A percentile compares a stretch with the other conserved stretches of the same genome.
phyloP scores from a whole-genome alignment of 2,888 invertebrate genomes.

The Epinotia bilunana region DNA sequence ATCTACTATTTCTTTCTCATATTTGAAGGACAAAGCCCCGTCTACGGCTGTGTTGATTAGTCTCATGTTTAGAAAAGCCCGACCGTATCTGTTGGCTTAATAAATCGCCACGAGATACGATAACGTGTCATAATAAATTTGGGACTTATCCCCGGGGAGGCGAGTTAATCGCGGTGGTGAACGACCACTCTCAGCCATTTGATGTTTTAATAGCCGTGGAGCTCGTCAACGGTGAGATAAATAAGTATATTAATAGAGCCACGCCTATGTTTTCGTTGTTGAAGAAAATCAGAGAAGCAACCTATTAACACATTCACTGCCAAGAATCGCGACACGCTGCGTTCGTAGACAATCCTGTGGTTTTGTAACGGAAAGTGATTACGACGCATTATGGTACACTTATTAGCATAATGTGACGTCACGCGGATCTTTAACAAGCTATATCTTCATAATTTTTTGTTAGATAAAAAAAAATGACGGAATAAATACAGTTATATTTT shows the following conservation, averaged over 20 bases:
- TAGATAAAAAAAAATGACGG: no score
- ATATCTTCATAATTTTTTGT: no score
- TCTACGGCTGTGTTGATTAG: conserved; percentile 4
- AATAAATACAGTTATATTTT: no score
- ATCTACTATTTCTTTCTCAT: no score
- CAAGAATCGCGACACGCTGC: no score
- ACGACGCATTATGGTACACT: no score
- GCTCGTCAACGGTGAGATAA: conserved; percentile 15
- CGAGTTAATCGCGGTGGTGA: conserved; percentile 33
- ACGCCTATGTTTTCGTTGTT: conserved; percentile 13
- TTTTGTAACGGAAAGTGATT: no score
- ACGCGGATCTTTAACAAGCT: no score
- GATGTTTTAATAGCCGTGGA: conserved; percentile 31
- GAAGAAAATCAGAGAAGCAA: not conserved
- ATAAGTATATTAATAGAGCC: conserved; percentile 12
- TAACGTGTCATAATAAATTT: conserved; percentile 45
- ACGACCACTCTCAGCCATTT: conserved; percentile 31
- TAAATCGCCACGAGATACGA: conserved; percentile 43
- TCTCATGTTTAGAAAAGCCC: conserved; percentile 26
- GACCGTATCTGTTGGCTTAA: conserved; percentile 29
- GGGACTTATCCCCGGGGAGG: conserved; percentile 35
- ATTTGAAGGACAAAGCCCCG: not conserved
- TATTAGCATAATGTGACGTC: no score
- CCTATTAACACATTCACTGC: not conserved
- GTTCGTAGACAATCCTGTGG: no score